Percentiles rank a stretch among this genome's conserved stretches.
Conservation (phyloP, 2,888 invertebrate genomes). For the Rotaria sp. region DNA sequence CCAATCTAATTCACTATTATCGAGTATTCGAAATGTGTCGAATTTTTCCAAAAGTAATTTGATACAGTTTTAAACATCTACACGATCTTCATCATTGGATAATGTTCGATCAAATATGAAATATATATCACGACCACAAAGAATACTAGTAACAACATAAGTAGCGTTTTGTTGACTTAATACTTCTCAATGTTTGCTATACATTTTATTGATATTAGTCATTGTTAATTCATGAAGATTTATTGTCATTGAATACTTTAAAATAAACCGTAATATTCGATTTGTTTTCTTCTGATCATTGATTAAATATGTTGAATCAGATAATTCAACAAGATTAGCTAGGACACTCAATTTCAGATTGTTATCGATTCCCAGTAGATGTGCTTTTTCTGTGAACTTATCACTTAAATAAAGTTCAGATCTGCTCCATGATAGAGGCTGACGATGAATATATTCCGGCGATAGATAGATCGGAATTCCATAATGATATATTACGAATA, state of each 20-base stretch:
- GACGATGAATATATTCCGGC: neutral
- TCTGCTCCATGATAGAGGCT: neutral
- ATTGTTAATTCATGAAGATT: neutral
- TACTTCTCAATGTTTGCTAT: neutral
- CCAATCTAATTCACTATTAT: neutral
- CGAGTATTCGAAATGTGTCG: neutral
- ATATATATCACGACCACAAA: neutral
- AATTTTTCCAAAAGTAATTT: neutral
- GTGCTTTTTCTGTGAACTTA: neutral
- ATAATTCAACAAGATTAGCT: neutral
- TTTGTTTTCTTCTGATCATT: neutral
- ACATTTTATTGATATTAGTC: neutral
- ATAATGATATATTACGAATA: neutral
- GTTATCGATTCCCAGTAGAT: neutral
- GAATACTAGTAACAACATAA: neutral
- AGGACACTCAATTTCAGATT: neutral
- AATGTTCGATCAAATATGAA: neutral
- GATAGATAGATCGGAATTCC: neutral
- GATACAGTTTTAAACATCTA: neutral
- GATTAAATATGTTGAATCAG: neutral
- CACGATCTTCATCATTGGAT: neutral
- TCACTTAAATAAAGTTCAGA: neutral
- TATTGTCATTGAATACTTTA: neutral
- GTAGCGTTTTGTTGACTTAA: neutral
- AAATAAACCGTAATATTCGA: neutral